phyloP scores from a whole-genome alignment of 2,113 vertebrate genomes.

The Gallinago jamesoni region DNA sequence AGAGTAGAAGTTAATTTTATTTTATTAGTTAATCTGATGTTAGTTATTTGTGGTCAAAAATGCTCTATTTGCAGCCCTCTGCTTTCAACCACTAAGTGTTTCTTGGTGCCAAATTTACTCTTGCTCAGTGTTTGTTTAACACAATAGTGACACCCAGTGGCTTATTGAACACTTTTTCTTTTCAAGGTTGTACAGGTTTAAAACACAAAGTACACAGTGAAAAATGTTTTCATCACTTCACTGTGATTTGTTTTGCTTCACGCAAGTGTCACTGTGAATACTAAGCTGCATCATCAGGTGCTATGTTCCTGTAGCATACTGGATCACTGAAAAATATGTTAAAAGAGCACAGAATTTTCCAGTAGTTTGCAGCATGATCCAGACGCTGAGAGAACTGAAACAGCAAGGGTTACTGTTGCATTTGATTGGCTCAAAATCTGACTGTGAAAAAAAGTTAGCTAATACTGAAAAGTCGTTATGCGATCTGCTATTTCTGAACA shows the following conservation, averaged over 20 bases:
- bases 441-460: not conserved
- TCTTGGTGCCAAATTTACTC: not conserved
- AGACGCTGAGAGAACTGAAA: not conserved
- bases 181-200: not conserved
- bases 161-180: not conserved
- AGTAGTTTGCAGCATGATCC: not conserved
- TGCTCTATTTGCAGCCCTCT: not conserved
- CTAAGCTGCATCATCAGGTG: not conserved
- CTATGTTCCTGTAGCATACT: not conserved
- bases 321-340: not conserved
- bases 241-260: not conserved
- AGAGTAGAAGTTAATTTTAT: not conserved
- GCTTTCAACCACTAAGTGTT: not conserved
- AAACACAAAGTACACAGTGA: not conserved
- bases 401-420: not conserved
- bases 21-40: not conserved
- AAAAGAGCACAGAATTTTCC: not conserved
- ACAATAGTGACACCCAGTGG: constrained; percentile 60
- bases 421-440: not conserved
- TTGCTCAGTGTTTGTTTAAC: not conserved
- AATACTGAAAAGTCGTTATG: not conserved
- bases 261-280: not conserved
- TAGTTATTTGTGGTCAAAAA: not conserved
- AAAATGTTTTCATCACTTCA: not conserved
- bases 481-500: not conserved